phyloP scores from a whole-genome alignment of 2,113 vertebrate genomes.

The Dolichallabes microphthalmus region DNA sequence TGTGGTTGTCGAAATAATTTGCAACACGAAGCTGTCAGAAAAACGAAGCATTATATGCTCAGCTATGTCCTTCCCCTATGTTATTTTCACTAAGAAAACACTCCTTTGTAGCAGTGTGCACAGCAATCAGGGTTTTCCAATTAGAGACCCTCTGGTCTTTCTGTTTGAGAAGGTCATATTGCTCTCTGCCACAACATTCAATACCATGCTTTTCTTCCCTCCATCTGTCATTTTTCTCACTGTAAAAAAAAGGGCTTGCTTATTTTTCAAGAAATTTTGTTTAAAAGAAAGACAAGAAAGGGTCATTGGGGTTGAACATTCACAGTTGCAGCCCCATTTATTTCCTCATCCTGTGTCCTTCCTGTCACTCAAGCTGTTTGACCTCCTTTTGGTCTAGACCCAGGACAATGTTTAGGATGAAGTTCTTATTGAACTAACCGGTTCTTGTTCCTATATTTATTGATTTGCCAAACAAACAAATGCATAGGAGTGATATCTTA shows the following conservation, averaged over 20 bases:
- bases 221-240: constrained; percentile 7
- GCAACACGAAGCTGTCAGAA: background rate
- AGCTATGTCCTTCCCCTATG: background rate
- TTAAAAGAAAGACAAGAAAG: constrained; percentile 6
- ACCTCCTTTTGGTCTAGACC: background rate
- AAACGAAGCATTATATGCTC: background rate
- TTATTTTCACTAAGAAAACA: background rate
- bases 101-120: background rate
- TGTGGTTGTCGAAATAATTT: background rate
- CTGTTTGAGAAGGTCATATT: constrained; percentile 6
- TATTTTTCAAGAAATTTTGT: constrained; percentile 15
- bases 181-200: background rate
- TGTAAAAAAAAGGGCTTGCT: constrained; percentile 10
- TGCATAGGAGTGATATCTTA: background rate
- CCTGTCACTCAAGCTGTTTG: background rate
- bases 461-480: background rate
- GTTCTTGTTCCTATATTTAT: background rate
- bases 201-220: background rate
- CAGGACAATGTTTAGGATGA: background rate
- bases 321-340: constrained; percentile 12
- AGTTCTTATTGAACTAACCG: background rate
- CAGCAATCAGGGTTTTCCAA: background rate
- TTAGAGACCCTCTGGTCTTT: background rate
- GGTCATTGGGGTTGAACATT: background rate
- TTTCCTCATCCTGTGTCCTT: background rate